Base-by-base conservation (phyloP, 2,113 vertebrate genomes). In the Dermatemys mawii region DNA sequence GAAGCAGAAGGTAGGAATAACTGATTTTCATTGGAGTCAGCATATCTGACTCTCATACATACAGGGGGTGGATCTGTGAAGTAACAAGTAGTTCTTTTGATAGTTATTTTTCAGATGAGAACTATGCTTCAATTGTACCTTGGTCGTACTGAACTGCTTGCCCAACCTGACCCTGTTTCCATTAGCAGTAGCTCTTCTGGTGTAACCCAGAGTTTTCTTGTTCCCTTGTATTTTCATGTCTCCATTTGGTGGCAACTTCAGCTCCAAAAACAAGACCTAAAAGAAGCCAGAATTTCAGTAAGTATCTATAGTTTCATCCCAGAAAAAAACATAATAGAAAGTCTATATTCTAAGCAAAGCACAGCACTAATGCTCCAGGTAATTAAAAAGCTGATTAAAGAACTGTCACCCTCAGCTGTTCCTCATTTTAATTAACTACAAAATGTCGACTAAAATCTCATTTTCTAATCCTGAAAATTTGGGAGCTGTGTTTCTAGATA, bases 131-230 rank as follows among this genome's bases (percentile, higher is more conserved):
- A 81, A 89, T 49, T 75, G 92, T 95, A 99, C 99, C 99, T 99
- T 99, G 14, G 98, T 99, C 67, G 99, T 99, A 97, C 99, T 99
- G 97, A 99, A 99, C 93, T 98, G 98, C 93, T 99, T 99, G 92
- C 98, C 98, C 75, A 99, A 92, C 84, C 96, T 98, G 55, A 87
- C 53, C 19, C 97, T 96, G 11, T 89, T 94, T 91, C 97, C 98
- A 80, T 95, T 98, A 60, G 97, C 95, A 9, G 94, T 97, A 93
- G 97, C 10, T 95, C 99, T 98, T 95, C 99, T 98, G 73, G 98
- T 98, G 84, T 99, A 99, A 83, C 99, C 99, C 90, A 99, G 97
- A 48, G 99, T 99, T 98, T 99, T 99, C 98, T 99, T 99, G 96
- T 87, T 98, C 86, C 98, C 98, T 87, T 97, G 97, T 44, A 95